Evolutionary conservation across 2,113 vertebrate species (phyloP), one percentile per base, ranked within the genome.

Genomic region (Sula dactylatra): DNA sequence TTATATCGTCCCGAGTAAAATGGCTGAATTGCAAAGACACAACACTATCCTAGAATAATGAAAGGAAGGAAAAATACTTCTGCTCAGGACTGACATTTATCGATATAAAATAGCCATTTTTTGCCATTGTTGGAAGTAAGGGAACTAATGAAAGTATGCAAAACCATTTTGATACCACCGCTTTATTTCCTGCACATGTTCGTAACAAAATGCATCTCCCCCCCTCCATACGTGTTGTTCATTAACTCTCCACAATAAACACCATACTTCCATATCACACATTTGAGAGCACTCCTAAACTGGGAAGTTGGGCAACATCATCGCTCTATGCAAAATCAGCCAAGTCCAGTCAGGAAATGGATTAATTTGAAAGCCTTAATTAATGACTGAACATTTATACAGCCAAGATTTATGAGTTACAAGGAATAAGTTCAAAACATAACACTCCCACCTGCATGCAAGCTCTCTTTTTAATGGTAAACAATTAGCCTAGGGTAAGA

Each of bases 341-440:
- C 92, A 97, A 95, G 94, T 94, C 94, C 97, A 97, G 96, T 94
- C 96, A 97, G 97, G 94, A 97, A 96, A 89, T 90, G 91, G 94
- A 96, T 96, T 97, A 93, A 95, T 96, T 96, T 96, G 90, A 95
- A 97, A 97, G 81, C 55, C 82, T 89, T 95, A 96, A 96, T 96
- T 96, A 97, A 97, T 97, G 97, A 97, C 93, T 94, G 94, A 96
- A 96, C 74, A 52, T 95, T 93, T 97, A 95, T 52, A 96, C 74
- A 94, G 78, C 25, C 74, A 87, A 83, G 92, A 96, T 96, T 96
- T 96, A 97, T 86, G 93, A 96, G 77, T 73, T 96, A 96, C 83
- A 95, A 95, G 90, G 88, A 94, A 96, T 67, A 91, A 91, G 88
- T 86, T 91, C 96, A 97, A 97, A 97, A 94, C 65, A 84, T 49